Conservation (phyloP, 2,113 vertebrate genomes). For the Orthonyx spaldingii region DNA sequence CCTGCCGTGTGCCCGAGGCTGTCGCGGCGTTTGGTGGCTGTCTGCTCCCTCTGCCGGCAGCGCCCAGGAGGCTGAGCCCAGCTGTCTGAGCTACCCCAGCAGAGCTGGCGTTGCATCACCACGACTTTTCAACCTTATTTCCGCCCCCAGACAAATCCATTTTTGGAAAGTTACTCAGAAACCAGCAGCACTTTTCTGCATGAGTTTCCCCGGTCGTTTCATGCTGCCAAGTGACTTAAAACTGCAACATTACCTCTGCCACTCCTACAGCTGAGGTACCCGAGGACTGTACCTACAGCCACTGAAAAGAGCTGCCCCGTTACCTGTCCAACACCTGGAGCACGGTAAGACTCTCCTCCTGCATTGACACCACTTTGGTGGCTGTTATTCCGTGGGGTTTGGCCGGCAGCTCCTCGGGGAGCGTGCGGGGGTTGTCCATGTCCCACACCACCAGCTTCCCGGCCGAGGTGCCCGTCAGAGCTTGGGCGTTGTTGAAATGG, state of each 20-base stretch:
- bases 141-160: not conserved
- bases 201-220: no score
- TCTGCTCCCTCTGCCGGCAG: slow-evolving; percentile 52
- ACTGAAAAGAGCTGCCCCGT: fast-evolving
- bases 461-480: slow-evolving; percentile 72
- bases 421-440: not conserved
- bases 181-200: not conserved
- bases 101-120: not conserved
- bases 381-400: slow-evolving; percentile 32
- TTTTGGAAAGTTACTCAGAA: not conserved
- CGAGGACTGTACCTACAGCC: fast-evolving
- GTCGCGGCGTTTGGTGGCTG: not conserved
- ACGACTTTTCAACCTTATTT: not conserved
- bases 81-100: not conserved
- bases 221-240: not conserved
- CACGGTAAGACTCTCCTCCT: slow-evolving; percentile 79
- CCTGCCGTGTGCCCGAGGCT: not conserved
- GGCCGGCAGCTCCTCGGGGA: not conserved
- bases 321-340: slow-evolving; percentile 79
- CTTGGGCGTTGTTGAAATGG: slow-evolving; percentile 66
- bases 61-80: not conserved
- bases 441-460: slow-evolving; percentile 85
- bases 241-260: not conserved
- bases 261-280: not conserved
- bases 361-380: slow-evolving; percentile 72